Conservation (phyloP, 2,113 vertebrate species). For the Pollachius pollachius region DNA sequence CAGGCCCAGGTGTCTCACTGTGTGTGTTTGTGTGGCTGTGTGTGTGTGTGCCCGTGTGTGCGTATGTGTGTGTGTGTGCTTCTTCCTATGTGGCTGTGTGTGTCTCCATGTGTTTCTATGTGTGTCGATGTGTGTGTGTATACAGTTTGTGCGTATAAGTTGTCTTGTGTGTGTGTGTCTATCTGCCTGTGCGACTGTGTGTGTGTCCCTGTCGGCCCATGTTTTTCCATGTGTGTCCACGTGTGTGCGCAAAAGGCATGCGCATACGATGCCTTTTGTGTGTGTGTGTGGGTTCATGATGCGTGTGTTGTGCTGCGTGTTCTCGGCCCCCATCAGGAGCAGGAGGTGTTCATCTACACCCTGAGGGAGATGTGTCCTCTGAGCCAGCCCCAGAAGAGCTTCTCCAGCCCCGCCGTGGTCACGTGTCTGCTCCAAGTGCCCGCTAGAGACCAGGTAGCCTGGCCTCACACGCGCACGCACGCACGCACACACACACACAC, state of each 20-base stretch:
- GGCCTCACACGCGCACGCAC: background rate
- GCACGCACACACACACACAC: slow-evolving; percentile 2
- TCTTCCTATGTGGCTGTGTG: background rate
- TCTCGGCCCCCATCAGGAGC: slow-evolving; percentile 74
- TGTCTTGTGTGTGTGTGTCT: slow-evolving; percentile 2
- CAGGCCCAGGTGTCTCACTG: background rate
- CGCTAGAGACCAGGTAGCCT: slow-evolving; percentile 80
- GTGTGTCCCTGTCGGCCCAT: background rate
- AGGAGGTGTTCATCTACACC: slow-evolving; percentile 90
- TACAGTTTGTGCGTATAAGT: background rate
- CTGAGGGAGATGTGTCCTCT: slow-evolving; percentile 97
- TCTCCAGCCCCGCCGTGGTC: slow-evolving; percentile 87
- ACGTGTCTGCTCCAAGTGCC: slow-evolving; percentile 89
- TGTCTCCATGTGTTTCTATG: background rate
- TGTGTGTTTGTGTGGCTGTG: background rate
- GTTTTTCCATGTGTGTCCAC: background rate
- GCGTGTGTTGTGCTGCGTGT: background rate
- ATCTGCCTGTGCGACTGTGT: background rate
- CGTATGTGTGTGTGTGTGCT: slow-evolving; percentile 1
- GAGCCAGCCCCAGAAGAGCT: slow-evolving; percentile 79
- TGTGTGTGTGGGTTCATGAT: slow-evolving; percentile 4
- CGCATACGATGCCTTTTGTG: too few relatives aligned
- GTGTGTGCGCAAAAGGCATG: too few relatives aligned
- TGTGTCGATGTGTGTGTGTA: slow-evolving; percentile 1
- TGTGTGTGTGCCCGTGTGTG: background rate